Conservation (phyloP, 1,140 invertebrate genomes). For the Drosophila neocordata region DNA sequence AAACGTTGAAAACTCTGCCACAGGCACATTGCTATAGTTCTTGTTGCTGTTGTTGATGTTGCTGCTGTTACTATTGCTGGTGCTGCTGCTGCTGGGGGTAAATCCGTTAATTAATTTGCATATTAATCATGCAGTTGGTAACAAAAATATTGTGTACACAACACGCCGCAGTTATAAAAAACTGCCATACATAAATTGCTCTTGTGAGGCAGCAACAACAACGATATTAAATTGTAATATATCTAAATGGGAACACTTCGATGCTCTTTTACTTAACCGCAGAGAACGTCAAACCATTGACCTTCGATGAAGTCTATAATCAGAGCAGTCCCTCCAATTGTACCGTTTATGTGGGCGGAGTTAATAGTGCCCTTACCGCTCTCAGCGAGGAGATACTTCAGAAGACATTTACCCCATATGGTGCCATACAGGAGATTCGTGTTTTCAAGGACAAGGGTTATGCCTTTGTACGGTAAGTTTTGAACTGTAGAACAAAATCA, state of each 20-base stretch:
- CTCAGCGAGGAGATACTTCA: slow-evolving; percentile 98
- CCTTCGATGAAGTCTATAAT: slow-evolving; percentile 99
- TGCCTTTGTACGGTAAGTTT: slow-evolving; percentile 94
- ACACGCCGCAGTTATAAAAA: slow-evolving; percentile 28
- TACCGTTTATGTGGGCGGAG: slow-evolving; percentile 99
- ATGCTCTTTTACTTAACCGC: slow-evolving; percentile 37
- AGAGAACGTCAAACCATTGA: slow-evolving; percentile 95
- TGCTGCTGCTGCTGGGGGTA: slow-evolving; percentile 59
- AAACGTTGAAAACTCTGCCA: slow-evolving; percentile 57
- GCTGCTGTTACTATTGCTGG: slow-evolving; percentile 17
- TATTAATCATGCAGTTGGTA: slow-evolving; percentile 75
- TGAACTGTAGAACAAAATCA: neutral
- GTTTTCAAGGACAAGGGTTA: slow-evolving; percentile 99
- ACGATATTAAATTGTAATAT: slow-evolving; percentile 48
- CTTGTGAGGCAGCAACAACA: slow-evolving; percentile 31
- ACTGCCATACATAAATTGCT: slow-evolving; percentile 58
- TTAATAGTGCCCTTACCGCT: slow-evolving; percentile 95
- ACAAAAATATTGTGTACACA: slow-evolving; percentile 23
- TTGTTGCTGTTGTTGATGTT: slow-evolving; percentile 4
- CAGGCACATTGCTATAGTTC: slow-evolving; percentile 30
- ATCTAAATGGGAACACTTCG: slow-evolving; percentile 40
- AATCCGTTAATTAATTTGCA: slow-evolving; percentile 81
- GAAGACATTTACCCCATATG: slow-evolving; percentile 97
- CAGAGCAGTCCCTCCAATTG: slow-evolving; percentile 99
- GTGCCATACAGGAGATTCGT: slow-evolving; percentile 98